Conservation (phyloP, 1,140 invertebrate species). For the Muscidifurax raptorellus region DNA sequence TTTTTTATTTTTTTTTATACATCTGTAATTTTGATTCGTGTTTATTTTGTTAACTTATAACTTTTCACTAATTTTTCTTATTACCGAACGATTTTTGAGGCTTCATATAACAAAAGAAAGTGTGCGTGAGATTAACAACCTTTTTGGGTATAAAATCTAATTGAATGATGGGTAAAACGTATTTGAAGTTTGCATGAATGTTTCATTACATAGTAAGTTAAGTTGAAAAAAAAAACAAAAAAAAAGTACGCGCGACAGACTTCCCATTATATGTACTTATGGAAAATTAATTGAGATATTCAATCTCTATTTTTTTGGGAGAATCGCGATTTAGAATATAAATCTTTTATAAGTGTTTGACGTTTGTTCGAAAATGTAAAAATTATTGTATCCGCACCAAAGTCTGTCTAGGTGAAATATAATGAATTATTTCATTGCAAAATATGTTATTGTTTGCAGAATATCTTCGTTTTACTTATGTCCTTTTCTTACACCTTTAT, state of each 20-base stretch:
- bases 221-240: constrained; percentile 20
- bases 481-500: neutral
- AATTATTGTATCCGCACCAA: constrained; percentile 41
- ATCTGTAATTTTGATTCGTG: constrained; percentile 40
- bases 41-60: constrained; percentile 43
- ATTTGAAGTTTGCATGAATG: constrained; percentile 40
- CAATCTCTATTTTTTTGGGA: constrained; percentile 28
- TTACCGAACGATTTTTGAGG: constrained; percentile 7
- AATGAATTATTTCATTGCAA: constrained; percentile 51
- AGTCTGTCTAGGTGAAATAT: constrained; percentile 53
- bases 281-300: constrained; percentile 17
- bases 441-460: constrained; percentile 29
- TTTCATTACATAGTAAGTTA: constrained; percentile 40
- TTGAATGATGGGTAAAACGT: constrained; percentile 40
- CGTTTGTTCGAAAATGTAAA: constrained; percentile 42
- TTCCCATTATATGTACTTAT: constrained; percentile 43
- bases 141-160: constrained; percentile 1
- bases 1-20: constrained; percentile 47
- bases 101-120: constrained; percentile 2
- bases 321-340: constrained; percentile 34
- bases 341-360: constrained; percentile 36
- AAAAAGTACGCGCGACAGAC: constrained; percentile 17
- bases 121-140: constrained; percentile 16
- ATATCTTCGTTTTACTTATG: neutral
- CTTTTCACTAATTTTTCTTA: constrained; percentile 25